A percentile compares a stretch with the other conserved stretches of the same genome.
These are phyloP conservation scores for Anagrus nilaparvatae DNA, from an alignment of 1,140 invertebrate genomes.

Conservation along the genomic window DNA sequence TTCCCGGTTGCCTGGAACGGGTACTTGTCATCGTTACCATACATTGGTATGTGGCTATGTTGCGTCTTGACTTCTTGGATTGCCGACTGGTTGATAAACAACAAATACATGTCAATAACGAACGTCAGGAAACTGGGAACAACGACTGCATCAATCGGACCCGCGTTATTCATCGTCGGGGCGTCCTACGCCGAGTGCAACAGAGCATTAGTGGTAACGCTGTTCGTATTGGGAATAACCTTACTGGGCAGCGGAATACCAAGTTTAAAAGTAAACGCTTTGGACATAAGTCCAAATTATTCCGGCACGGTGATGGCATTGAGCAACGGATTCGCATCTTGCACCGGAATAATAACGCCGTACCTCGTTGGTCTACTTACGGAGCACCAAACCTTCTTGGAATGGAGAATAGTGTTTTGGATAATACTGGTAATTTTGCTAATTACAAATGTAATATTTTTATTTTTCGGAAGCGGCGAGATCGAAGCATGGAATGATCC, in stretches of 20 bases:
- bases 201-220: constrained; percentile 47
- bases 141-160: constrained; percentile 59
- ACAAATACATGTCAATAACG: constrained; percentile 46
- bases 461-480: constrained; percentile 59
- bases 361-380: constrained; percentile 67
- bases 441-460: constrained; percentile 61
- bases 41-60: constrained; percentile 63
- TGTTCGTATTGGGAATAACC: constrained; percentile 62
- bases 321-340: constrained; percentile 72
- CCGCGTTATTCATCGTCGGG: constrained; percentile 66
- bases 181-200: constrained; percentile 74
- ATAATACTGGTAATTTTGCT: constrained; percentile 63
- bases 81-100: constrained; percentile 56
- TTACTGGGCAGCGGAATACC: constrained; percentile 58
- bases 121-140: constrained; percentile 63
- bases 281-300: constrained; percentile 75
- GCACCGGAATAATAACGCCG: constrained; percentile 71
- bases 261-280: constrained; percentile 65
- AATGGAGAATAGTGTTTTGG: constrained; percentile 80
- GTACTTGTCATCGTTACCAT: constrained; percentile 57
- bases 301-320: constrained; percentile 75
- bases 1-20: constrained; percentile 69
- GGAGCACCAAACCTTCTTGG: constrained; percentile 53
- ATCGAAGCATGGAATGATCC: constrained; percentile 60
- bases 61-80: constrained; percentile 55